phyloP scores from a whole-genome alignment of 2,888 invertebrate species.

The Conus canariensis region DNA sequence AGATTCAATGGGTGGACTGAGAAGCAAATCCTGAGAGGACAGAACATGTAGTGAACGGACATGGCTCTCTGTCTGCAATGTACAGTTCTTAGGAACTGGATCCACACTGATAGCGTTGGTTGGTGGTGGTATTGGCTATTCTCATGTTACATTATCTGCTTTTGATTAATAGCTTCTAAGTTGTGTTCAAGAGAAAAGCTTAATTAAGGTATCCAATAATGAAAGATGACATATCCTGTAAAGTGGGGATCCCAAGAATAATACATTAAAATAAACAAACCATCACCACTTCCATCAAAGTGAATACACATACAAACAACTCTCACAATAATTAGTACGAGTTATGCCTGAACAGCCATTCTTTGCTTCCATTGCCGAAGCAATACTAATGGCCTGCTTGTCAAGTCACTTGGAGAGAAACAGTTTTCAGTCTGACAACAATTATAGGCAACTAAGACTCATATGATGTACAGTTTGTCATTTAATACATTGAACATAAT shows the following conservation, averaged over 20 bases:
- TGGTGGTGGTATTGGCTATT: too few species aligned
- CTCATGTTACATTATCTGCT: neutral
- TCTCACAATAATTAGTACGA: neutral
- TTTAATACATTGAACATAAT: neutral
- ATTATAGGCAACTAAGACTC: neutral
- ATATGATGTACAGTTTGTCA: neutral
- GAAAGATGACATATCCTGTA: neutral
- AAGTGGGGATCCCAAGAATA: conserved; percentile 2
- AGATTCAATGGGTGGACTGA: conserved; percentile 6
- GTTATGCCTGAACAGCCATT: neutral
- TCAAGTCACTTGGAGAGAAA: neutral
- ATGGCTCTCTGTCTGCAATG: neutral
- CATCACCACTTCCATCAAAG: neutral
- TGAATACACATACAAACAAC: neutral
- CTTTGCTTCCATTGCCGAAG: neutral
- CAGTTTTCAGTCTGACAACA: neutral
- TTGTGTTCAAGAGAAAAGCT: neutral
- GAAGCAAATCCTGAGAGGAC: conserved; percentile 36
- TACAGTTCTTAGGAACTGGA: too few species aligned
- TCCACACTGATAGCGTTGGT: too few species aligned
- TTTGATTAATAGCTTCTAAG: conserved; percentile 39
- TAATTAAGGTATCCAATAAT: neutral
- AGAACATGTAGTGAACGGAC: neutral
- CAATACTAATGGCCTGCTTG: neutral
- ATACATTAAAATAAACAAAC: neutral